Evolutionary conservation across 2,888 invertebrate genomes (phyloP).

Genomic region (Monoplex corrugatus): DNA sequence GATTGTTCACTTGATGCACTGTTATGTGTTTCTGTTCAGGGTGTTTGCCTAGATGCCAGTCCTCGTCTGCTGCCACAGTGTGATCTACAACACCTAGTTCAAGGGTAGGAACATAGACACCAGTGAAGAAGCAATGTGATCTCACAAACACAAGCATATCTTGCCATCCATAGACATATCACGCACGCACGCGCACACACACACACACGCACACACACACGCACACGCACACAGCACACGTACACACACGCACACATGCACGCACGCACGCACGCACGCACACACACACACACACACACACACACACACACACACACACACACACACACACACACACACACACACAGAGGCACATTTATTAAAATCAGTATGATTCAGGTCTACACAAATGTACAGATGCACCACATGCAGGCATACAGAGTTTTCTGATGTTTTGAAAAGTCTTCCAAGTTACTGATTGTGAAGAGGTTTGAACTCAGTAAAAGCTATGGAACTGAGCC

Average conservation of each 20-base stretch:
- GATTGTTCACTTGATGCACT: too few species aligned
- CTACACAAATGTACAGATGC: too few species aligned
- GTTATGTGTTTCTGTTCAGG: conserved; percentile 57
- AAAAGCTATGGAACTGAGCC: too few species aligned
- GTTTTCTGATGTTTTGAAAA: too few species aligned
- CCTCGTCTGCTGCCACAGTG: conserved; percentile 50
- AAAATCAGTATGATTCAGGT: too few species aligned
- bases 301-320: background rate
- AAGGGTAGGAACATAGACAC: background rate
- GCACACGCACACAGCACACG: background rate
- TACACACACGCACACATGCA: background rate
- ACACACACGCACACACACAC: background rate
- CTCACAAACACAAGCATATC: too few species aligned
- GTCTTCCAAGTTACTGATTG: too few species aligned
- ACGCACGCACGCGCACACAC: too few species aligned
- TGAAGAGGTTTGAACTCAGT: too few species aligned
- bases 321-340: background rate
- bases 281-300: background rate
- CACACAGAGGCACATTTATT: background rate
- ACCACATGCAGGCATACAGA: too few species aligned
- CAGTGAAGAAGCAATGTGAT: too few species aligned
- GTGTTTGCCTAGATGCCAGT: conserved; percentile 68
- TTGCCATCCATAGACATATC: too few species aligned
- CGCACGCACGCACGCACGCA: background rate
- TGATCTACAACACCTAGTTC: conserved; percentile 22